Evolutionary conservation across 2,888 invertebrate genomes (phyloP), one percentile per base, ranked within the genome.

Genomic region (Colostygia pectinataria): DNA sequence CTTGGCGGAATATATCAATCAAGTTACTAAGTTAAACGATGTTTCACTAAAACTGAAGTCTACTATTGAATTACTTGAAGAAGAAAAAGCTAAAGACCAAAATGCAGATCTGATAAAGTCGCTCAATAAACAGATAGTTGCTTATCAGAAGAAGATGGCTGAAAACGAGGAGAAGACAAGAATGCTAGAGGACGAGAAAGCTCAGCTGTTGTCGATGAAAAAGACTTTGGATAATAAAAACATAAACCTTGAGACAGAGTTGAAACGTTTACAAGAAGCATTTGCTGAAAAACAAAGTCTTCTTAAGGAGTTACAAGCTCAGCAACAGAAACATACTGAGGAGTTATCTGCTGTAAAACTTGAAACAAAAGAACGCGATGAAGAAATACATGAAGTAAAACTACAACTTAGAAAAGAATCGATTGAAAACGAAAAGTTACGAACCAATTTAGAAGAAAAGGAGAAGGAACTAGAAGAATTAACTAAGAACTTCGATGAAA

Each of bases 361-460:
- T 4, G 79, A 92, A 74, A 83, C 91, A 38, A 89, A 92, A 73
- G 89, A 91, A 57, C 83, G 91, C 39, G 90, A 92, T 76, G 85
- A 91, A 75, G 89, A 92, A 83, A 91, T 91, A 53, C 89, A 91
- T 58, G 72, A 87, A 88, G 80, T 83, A 33, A 81, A 92, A 57
- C 71, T 92, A 41, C 83, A 91, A 38, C 72, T 92, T 33, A 83
- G 91, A 75, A 85, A 93, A 80, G 91, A 92, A 60, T 91, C 93
- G 0, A 93, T 94, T 38, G 91, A 91, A 50, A 91, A 93, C 50
- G 91, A 94, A 59, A 93, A 93, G 60, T 74, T 95, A 55, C 93
- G 93, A 53, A 87, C 87, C 31, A 91, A 83, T 55, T 77, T 94
- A 53, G 77, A 90, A 40, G 91, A 92, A 53, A 89, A 91, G 62